Percentiles rank a stretch among this genome's conserved stretches.
These are phyloP conservation scores for Scartelaos histophorus DNA, from an alignment of 2,113 vertebrate genomes.

Conservation along the genomic window DNA sequence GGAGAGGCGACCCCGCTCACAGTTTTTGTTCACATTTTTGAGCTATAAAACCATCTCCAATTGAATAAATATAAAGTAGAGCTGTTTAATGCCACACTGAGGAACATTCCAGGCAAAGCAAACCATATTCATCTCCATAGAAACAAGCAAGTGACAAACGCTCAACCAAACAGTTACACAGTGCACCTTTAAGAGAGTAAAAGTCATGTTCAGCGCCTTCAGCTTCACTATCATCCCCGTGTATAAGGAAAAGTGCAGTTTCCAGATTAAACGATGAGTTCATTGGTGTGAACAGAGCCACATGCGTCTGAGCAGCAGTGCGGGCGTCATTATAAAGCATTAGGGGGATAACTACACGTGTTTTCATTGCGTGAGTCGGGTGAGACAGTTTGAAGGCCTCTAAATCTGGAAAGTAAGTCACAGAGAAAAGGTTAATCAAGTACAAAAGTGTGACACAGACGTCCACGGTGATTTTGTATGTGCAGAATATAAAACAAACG, in stretches of 20 bases:
- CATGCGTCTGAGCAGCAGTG: constrained; percentile 46
- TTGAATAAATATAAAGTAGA: too few relatives aligned
- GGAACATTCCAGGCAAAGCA: too few relatives aligned
- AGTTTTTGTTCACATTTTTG: too few relatives aligned
- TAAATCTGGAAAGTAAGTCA: constrained; percentile 80
- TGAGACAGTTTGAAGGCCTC: constrained; percentile 73
- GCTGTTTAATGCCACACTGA: too few relatives aligned
- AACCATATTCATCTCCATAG: too few relatives aligned
- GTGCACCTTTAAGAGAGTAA: neutral
- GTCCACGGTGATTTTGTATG: constrained; percentile 19
- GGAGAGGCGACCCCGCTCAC: too few relatives aligned
- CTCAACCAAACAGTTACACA: too few relatives aligned
- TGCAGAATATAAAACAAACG: constrained; percentile 14
- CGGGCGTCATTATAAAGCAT: constrained; percentile 19
- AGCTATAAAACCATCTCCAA: too few relatives aligned
- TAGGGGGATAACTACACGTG: constrained; percentile 42
- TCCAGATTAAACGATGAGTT: neutral
- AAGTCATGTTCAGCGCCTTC: too few relatives aligned
- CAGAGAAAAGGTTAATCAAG: constrained; percentile 41
- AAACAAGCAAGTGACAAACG: too few relatives aligned
- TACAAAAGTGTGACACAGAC: constrained; percentile 33
- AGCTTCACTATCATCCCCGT: neutral
- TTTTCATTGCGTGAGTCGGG: constrained; percentile 64
- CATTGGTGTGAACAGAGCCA: neutral
- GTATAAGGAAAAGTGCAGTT: neutral